A percentile compares a stretch with the other conserved stretches of the same genome.
These are phyloP conservation scores for Sebastes reedi DNA, from an alignment of 2,797 vertebrate species.

Conservation along the genomic window DNA sequence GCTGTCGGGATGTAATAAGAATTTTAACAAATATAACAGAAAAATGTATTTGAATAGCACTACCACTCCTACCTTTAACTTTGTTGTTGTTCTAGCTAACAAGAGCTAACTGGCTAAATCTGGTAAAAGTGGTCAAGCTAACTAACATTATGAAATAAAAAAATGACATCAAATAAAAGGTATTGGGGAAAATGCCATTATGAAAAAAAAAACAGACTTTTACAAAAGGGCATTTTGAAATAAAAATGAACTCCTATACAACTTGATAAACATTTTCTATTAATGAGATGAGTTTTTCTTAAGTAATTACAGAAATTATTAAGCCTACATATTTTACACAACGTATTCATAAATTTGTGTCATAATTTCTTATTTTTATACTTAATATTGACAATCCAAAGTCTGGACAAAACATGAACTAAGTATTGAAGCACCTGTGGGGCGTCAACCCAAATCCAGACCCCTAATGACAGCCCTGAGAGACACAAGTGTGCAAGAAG, in stretches of 20 bases:
- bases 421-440: slow-evolving; percentile 37
- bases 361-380: background rate
- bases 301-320: background rate
- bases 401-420: background rate
- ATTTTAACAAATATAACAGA: no score
- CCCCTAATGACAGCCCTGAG: slow-evolving; percentile 34
- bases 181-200: background rate
- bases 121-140: background rate
- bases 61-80: no score
- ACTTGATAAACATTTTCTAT: background rate
- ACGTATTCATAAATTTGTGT: background rate
- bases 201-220: background rate
- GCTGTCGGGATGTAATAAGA: no score
- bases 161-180: no score
- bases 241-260: background rate
- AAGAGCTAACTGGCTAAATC: background rate
- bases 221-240: no score
- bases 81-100: background rate
- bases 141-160: background rate
- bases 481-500: background rate
- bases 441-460: slow-evolving; percentile 27
- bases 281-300: background rate
- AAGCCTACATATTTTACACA: background rate
- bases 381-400: background rate
- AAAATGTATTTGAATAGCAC: no score